Evolutionary conservation across 2,888 invertebrate genomes (phyloP).

Genomic region (Lordiphosa fenestrarum): DNA sequence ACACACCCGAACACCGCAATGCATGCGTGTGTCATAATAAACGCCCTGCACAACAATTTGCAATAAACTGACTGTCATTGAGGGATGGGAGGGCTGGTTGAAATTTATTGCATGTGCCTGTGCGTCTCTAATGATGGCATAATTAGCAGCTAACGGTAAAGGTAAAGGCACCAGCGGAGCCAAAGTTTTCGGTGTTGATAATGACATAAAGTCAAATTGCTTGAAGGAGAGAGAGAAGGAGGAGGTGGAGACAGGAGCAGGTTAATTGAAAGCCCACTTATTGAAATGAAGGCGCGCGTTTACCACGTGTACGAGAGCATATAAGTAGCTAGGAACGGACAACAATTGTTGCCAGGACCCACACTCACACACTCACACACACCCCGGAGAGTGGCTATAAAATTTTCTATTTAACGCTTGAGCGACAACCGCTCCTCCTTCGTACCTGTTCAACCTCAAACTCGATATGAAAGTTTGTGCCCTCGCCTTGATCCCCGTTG

Average conservation of each 20-base stretch:
- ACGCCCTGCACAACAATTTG: slow-evolving; percentile 28
- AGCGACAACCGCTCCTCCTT: slow-evolving; percentile 38
- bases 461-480: slow-evolving; percentile 47
- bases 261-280: slow-evolving; percentile 72
- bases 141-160: slow-evolving; percentile 34
- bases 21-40: no score
- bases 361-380: slow-evolving; percentile 13
- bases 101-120: slow-evolving; percentile 49
- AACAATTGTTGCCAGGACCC: slow-evolving; percentile 46
- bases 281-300: slow-evolving; percentile 43
- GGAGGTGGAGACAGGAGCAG: slow-evolving; percentile 17
- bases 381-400: slow-evolving; percentile 41
- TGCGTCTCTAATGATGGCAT: slow-evolving; percentile 37
- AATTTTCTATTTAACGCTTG: slow-evolving; percentile 73
- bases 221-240: slow-evolving; percentile 13
- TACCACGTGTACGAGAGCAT: slow-evolving; percentile 11
- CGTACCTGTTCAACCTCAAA: slow-evolving; percentile 54
- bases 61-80: slow-evolving; percentile 22
- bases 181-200: slow-evolving; percentile 45
- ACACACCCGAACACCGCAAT: background rate
- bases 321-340: slow-evolving; percentile 11
- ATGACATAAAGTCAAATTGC: slow-evolving; percentile 68
- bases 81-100: background rate
- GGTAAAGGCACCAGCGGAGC: slow-evolving; percentile 8
- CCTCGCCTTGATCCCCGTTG: slow-evolving; percentile 32